Evolutionary conservation across 2,888 invertebrate species (phyloP).

Genomic region (Erebia epiphron): DNA sequence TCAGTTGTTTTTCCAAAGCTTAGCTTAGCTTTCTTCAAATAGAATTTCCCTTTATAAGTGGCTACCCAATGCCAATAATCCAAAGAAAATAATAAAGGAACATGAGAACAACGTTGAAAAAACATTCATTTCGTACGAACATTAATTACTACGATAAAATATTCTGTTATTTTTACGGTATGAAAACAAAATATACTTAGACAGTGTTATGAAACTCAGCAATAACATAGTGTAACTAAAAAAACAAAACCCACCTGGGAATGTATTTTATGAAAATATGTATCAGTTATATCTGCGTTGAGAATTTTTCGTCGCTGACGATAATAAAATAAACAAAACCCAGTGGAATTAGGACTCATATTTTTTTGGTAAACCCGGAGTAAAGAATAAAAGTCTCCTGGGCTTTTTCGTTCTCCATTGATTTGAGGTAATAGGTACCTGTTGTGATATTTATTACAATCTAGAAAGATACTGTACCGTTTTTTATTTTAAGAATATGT

Average conservation of each 20-base stretch:
- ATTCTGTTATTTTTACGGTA: neutral
- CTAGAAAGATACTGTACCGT: neutral
- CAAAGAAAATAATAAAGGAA: too few relatives aligned
- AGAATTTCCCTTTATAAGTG: too few relatives aligned
- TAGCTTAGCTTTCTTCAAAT: too few relatives aligned
- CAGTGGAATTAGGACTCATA: neutral
- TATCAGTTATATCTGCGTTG: neutral
- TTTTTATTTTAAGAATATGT: too few relatives aligned
- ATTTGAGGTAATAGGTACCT: neutral
- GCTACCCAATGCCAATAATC: too few relatives aligned
- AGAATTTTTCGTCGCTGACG: neutral
- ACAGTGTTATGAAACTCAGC: neutral
- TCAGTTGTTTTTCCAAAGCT: too few relatives aligned
- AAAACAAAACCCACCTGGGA: slow-evolving; percentile 3
- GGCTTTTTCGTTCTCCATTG: slow-evolving; percentile 5
- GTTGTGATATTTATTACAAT: too few relatives aligned
- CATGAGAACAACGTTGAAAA: neutral
- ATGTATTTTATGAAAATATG: neutral
- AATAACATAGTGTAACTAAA: slow-evolving; percentile 3
- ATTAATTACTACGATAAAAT: neutral
- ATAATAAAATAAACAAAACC: slow-evolving; percentile 9
- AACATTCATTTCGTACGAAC: neutral
- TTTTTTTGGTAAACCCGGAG: slow-evolving; percentile 6
- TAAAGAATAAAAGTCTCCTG: neutral
- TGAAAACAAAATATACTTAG: neutral